Percentiles rank a stretch among this genome's conserved stretches.
Conservation (phyloP, 2,888 invertebrate species). For the Aleiodes leptofemur region DNA sequence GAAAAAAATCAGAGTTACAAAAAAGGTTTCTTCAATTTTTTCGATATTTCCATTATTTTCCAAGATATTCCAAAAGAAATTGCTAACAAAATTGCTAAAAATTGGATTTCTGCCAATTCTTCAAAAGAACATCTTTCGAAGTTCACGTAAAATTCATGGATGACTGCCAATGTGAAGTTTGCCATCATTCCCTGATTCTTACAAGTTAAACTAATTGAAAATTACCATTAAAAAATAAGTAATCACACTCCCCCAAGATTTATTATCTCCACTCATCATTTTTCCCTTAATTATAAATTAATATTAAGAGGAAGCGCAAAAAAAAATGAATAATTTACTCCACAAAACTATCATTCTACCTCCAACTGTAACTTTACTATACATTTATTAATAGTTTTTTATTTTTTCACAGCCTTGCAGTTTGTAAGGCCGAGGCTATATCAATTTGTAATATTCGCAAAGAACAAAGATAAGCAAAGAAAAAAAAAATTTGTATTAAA, state of each 20-base stretch:
- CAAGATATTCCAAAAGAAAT: background rate
- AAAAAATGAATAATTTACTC: constrained; percentile 4
- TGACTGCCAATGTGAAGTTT: constrained; percentile 44
- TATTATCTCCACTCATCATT: too few relatives aligned
- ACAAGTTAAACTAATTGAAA: background rate
- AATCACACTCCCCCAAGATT: too few relatives aligned
- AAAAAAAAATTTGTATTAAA: background rate
- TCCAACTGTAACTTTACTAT: constrained; percentile 23
- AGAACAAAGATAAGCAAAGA: constrained; percentile 8
- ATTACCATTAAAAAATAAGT: too few relatives aligned
- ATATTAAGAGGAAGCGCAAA: background rate
- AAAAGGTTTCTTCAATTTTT: too few relatives aligned
- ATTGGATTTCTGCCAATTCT: constrained; percentile 3
- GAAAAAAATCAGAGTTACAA: background rate
- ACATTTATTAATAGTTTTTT: constrained; percentile 37
- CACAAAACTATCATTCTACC: constrained; percentile 15
- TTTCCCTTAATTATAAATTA: background rate
- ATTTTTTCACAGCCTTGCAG: constrained; percentile 23
- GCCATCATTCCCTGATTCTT: background rate
- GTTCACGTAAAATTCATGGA: constrained; percentile 30
- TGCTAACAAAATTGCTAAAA: background rate
- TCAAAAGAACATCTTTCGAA: background rate
- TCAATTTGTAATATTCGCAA: constrained; percentile 23
- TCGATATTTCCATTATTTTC: too few relatives aligned
- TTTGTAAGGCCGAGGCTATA: constrained; percentile 45